Conservation (phyloP, 2,797 vertebrate species). For the Gymnodraco acuticeps region DNA sequence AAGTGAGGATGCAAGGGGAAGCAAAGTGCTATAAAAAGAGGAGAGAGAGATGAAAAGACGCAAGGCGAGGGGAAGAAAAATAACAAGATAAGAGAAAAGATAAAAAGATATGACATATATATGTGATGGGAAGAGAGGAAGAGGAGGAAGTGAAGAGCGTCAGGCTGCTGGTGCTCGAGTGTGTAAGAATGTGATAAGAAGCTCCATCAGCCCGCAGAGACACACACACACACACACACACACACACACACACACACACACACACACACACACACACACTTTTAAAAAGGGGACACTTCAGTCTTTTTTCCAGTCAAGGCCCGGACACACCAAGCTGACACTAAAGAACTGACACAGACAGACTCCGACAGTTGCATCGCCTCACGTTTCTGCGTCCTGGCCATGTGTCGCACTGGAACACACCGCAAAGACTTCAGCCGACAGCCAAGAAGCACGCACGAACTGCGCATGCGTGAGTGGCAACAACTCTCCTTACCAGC, state of each 20-base stretch:
- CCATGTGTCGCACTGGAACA: no score
- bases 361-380: no score
- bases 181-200: conserved; percentile 58
- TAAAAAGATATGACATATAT: neutral
- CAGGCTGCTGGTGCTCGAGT: conserved; percentile 24
- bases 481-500: no score
- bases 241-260: conserved; percentile 13
- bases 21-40: neutral
- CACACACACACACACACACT: no score
- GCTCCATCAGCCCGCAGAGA: conserved; percentile 50
- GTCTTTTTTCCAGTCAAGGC: neutral
- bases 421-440: no score
- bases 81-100: neutral
- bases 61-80: neutral
- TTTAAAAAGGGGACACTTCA: conserved; percentile 11
- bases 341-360: no score
- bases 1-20: neutral
- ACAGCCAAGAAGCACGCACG: no score
- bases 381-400: no score
- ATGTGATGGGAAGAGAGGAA: neutral
- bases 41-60: neutral
- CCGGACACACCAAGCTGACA: no score
- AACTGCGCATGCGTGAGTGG: no score
- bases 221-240: conserved; percentile 24
- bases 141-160: neutral